phyloP scores from a whole-genome alignment of 1,140 invertebrate species.

The Centruroides sculpturatus region DNA sequence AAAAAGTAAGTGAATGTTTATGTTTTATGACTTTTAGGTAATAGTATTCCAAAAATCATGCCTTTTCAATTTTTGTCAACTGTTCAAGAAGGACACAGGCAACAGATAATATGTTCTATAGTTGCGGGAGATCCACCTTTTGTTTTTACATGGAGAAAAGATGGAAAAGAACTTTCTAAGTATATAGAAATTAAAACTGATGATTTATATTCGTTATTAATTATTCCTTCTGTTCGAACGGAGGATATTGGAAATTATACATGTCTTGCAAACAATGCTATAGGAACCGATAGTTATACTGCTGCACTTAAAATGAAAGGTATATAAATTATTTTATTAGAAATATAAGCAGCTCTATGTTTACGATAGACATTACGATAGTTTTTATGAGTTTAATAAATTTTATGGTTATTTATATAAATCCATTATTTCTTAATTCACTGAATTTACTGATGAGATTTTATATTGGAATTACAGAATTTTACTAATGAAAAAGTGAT shows the following conservation, averaged over 20 bases:
- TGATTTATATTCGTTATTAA: no score
- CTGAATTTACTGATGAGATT: no score
- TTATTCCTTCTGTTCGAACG: neutral
- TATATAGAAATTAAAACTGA: no score
- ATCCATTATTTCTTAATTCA: no score
- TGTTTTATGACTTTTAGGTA: neutral
- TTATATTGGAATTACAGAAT: no score
- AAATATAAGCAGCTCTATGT: no score
- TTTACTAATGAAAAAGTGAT: no score
- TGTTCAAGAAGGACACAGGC: neutral
- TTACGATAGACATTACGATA: no score
- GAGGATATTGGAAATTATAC: conserved; percentile 21
- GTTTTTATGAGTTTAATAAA: no score
- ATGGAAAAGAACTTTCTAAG: neutral
- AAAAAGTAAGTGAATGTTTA: no score
- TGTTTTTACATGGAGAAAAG: neutral
- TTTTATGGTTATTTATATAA: no score
- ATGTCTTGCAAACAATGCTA: conserved; percentile 19
- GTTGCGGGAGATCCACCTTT: neutral
- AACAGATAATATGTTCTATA: neutral
- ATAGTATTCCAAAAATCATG: neutral
- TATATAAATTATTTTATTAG: conserved; percentile 1
- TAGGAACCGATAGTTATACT: conserved; percentile 17
- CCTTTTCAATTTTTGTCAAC: neutral
- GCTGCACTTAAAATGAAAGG: conserved; percentile 16